phyloP scores from a whole-genome alignment of 1,140 invertebrate species.

The Sweltsa coloradensis region DNA sequence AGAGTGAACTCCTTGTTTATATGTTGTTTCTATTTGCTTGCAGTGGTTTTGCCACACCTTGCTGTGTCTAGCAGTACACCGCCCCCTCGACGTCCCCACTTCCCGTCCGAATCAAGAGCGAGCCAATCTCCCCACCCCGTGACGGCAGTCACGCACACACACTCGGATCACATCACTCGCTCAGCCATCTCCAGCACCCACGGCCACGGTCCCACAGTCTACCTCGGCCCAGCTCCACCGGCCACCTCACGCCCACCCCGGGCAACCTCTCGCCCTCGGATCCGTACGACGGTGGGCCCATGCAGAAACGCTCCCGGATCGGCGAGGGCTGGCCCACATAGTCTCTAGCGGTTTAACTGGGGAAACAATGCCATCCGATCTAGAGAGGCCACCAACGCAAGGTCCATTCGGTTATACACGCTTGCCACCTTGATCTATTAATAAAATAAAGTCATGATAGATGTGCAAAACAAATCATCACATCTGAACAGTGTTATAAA shows the following conservation, averaged over 20 bases:
- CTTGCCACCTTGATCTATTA: no score
- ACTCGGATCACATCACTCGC: constrained; percentile 31
- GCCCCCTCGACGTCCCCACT: constrained; percentile 66
- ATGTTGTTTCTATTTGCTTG: constrained; percentile 15
- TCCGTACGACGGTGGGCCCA: constrained; percentile 62
- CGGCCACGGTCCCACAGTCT: constrained; percentile 18
- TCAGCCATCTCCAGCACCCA: constrained; percentile 22
- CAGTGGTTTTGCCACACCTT: constrained; percentile 63
- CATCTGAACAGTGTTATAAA: no score
- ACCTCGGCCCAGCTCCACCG: constrained; percentile 36
- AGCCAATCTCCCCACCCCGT: constrained; percentile 85
- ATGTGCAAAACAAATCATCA: no score
- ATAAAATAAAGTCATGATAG: no score
- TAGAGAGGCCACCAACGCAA: no score
- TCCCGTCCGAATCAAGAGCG: constrained; percentile 85
- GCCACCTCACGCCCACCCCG: constrained; percentile 46
- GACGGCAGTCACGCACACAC: constrained; percentile 40
- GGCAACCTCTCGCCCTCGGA: constrained; percentile 56
- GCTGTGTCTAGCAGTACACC: constrained; percentile 72
- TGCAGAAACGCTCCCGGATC: constrained; percentile 69
- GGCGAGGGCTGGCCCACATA: constrained; percentile 78
- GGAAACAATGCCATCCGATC: no score
- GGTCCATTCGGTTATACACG: no score
- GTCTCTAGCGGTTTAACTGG: no score
- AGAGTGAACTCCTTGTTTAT: no score